These are phyloP conservation scores for Onthophagus taurus DNA, from an alignment of 1,140 invertebrate species.

Conservation along the genomic window DNA sequence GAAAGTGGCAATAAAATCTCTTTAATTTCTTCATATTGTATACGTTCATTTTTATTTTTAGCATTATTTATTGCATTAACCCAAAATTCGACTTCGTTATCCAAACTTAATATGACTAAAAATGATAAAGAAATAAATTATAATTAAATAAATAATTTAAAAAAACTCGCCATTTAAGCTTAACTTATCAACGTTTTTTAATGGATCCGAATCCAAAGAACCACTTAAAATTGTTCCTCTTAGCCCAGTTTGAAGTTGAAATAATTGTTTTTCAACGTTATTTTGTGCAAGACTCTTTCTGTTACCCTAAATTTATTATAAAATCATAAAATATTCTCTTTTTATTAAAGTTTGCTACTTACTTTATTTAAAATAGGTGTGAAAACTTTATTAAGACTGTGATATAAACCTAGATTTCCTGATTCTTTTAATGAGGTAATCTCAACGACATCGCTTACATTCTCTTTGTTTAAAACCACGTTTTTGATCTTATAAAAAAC, in stretches of 20 bases:
- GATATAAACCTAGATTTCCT: conserved; percentile 30
- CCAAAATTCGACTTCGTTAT: conserved; percentile 32
- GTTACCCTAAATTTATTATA: conserved; percentile 5
- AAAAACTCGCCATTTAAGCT: conserved; percentile 6
- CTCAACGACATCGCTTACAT: conserved; percentile 20
- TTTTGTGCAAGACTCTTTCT: conserved; percentile 13
- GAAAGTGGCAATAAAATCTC: conserved; percentile 25
- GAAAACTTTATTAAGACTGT: conserved; percentile 31
- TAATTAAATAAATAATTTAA: neutral
- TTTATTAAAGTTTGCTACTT: conserved; percentile 1
- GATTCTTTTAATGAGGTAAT: conserved; percentile 28
- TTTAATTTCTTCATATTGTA: conserved; percentile 15
- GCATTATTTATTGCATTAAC: conserved; percentile 15
- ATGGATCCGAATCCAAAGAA: conserved; percentile 6
- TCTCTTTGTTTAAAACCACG: conserved; percentile 19
- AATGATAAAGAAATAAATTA: conserved; percentile 1
- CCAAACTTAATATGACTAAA: conserved; percentile 22
- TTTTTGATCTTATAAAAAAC: conserved; percentile 22
- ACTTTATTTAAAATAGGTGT: conserved; percentile 25
- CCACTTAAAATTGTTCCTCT: conserved; percentile 14
- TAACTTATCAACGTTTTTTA: conserved; percentile 10
- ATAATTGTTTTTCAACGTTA: conserved; percentile 23
- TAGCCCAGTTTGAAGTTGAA: conserved; percentile 26
- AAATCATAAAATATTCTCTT: neutral
- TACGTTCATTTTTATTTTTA: neutral